These are phyloP conservation scores for Antennarius maculatus DNA, from an alignment of 2,797 vertebrate genomes.

Conservation along the genomic window DNA sequence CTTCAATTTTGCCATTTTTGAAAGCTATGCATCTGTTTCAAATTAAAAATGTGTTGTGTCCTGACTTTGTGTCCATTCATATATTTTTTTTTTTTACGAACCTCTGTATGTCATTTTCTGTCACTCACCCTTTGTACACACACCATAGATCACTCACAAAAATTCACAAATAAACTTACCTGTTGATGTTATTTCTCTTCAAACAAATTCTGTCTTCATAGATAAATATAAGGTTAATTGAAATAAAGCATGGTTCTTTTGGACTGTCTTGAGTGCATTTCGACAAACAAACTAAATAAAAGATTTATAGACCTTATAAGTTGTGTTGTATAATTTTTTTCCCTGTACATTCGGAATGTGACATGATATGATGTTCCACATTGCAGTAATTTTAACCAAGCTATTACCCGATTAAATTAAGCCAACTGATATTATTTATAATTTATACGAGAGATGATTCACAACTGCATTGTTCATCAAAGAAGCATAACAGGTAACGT, in stretches of 20 bases:
- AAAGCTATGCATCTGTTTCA: constrained; percentile 44
- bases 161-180: constrained; percentile 47
- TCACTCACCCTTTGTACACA: constrained; percentile 53
- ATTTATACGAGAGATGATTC: too few relatives aligned
- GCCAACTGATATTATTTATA: too few relatives aligned
- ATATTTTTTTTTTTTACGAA: constrained; percentile 42
- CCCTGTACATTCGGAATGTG: not conserved
- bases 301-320: constrained; percentile 45
- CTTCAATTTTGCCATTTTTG: constrained; percentile 36
- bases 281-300: constrained; percentile 78
- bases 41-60: constrained; percentile 44
- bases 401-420: too few relatives aligned
- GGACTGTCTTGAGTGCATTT: constrained; percentile 71
- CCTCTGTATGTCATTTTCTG: constrained; percentile 37
- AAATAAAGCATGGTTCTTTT: constrained; percentile 55
- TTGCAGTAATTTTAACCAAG: too few relatives aligned
- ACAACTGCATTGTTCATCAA: too few relatives aligned
- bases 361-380: too few relatives aligned
- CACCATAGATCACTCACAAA: constrained; percentile 37
- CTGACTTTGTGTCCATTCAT: constrained; percentile 29
- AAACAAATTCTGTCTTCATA: constrained; percentile 53
- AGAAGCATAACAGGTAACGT: too few relatives aligned
- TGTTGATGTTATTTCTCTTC: constrained; percentile 54
- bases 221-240: constrained; percentile 47
- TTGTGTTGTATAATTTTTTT: constrained; percentile 8